Conservation (phyloP, 2,797 vertebrate genomes). For the Halcyon smyrnensis region DNA sequence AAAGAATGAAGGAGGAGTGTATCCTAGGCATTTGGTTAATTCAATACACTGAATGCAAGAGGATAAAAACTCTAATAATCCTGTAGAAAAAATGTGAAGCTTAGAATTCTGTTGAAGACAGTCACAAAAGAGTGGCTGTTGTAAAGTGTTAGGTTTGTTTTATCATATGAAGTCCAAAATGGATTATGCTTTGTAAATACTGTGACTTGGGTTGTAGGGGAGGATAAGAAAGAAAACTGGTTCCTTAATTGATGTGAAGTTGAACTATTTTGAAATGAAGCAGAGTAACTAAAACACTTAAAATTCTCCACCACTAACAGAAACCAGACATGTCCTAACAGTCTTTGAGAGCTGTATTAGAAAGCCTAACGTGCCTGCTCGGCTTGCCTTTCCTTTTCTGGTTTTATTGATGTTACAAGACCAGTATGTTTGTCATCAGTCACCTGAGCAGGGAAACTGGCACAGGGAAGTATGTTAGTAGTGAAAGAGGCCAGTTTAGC, state of each 20-base stretch:
- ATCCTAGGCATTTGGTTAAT: neutral
- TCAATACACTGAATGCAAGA: neutral
- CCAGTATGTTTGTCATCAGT: neutral
- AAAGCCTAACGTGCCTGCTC: neutral
- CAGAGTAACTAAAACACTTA: neutral
- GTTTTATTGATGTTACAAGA: neutral
- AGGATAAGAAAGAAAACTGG: neutral
- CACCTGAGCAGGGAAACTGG: neutral
- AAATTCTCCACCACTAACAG: neutral
- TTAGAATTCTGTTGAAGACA: neutral
- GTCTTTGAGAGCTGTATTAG: neutral
- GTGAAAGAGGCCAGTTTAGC: neutral
- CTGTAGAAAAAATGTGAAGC: neutral
- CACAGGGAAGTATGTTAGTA: neutral
- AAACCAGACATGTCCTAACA: accelerated
- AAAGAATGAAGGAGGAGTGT: neutral
- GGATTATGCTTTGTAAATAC: neutral
- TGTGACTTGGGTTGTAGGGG: neutral
- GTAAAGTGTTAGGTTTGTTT: neutral
- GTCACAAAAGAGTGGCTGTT: neutral
- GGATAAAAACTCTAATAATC: neutral
- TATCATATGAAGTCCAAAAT: neutral
- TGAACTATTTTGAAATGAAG: neutral
- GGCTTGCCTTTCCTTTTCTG: neutral
- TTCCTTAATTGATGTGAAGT: neutral